phyloP scores from a whole-genome alignment of 2,113 vertebrate genomes.

The Struthidea cinerea region DNA sequence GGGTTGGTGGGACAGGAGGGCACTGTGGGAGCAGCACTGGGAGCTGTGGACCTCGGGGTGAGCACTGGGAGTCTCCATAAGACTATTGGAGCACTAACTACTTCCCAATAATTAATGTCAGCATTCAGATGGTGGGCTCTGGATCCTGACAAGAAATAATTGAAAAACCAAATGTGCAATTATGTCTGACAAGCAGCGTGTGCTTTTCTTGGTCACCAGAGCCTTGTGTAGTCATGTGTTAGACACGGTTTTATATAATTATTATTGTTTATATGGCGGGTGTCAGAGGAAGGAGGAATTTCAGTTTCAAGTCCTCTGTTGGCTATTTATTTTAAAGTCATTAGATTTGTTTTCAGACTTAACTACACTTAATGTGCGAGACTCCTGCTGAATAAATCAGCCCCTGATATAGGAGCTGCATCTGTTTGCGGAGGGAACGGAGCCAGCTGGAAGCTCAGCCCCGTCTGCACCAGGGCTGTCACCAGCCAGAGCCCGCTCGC shows the following conservation, averaged over 20 bases:
- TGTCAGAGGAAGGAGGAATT: slow-evolving; percentile 56
- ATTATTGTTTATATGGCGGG: slow-evolving; percentile 41
- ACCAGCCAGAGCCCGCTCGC: background rate
- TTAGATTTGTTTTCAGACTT: slow-evolving; percentile 68
- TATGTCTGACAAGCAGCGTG: slow-evolving; percentile 54
- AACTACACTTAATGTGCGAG: slow-evolving; percentile 56
- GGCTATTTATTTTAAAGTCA: slow-evolving; percentile 64
- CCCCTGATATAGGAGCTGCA: slow-evolving; percentile 49
- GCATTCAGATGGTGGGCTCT: slow-evolving; percentile 37
- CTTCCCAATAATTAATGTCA: slow-evolving; percentile 50
- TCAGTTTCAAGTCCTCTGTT: slow-evolving; percentile 33
- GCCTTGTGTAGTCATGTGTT: slow-evolving; percentile 47
- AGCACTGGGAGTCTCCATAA: background rate
- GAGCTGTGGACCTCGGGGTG: background rate
- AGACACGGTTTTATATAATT: slow-evolving; percentile 41
- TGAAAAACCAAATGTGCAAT: slow-evolving; percentile 58
- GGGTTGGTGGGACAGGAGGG: background rate
- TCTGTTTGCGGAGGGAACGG: slow-evolving; percentile 20
- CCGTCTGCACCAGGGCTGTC: slow-evolving; percentile 6
- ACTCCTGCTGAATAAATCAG: slow-evolving; percentile 59
- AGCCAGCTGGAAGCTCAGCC: slow-evolving; percentile 50
- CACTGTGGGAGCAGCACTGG: background rate
- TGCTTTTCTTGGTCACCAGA: slow-evolving; percentile 58
- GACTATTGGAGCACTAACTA: background rate
- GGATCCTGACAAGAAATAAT: slow-evolving; percentile 43